Evolutionary conservation across 2,113 vertebrate genomes (phyloP), one percentile per base, ranked within the genome.

Genomic region (Anguilla rostrata): DNA sequence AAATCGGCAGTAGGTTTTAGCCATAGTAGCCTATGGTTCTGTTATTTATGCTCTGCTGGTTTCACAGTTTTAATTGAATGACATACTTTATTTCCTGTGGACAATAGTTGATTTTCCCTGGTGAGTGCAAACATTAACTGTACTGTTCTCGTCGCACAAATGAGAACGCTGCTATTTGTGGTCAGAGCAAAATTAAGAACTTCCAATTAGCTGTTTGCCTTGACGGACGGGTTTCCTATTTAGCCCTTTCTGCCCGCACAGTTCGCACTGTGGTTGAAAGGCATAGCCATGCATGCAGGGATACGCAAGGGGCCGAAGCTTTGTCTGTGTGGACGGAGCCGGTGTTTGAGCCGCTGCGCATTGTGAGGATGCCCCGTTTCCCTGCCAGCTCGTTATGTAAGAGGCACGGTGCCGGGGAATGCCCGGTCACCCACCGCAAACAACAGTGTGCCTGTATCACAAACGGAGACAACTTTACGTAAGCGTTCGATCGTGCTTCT

Each of bases 381-480:
- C 6, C 26, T 82, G 81, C 81, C 81, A 82, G 43, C 26, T 22
- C 20, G 22, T 82, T 49, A 82, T 82, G 81, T 82, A 82, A 82
- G 41, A 43, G n/a, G 22, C 18, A 12, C 18, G 26, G 40, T 82
- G 46, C 41, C 22, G 46, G 5, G 40, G 79, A 39, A 81, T 81
- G 39, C 79, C 79, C 5, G 79, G 22, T 43, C 79, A 41, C 12
- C 49, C 49, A 66, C 41, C 22, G 39, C 39, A 22, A 22, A 22
- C 60, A 66, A 66, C 9, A 43, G 16, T 39, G 6, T n/a, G 26
- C 12, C 71, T 29, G 29, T 34, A n/a, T n/a, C 9, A 9, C 71
- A 2, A 26, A n/a, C 71, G 26, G 26, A 26, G 26, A 11, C 71
- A 29, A 75, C 29, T 75, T 34, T 75, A n/a, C 34, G 34, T 14